Evolutionary conservation across 2,888 invertebrate genomes (phyloP).

Genomic region (Eupeodes latifasciatus): DNA sequence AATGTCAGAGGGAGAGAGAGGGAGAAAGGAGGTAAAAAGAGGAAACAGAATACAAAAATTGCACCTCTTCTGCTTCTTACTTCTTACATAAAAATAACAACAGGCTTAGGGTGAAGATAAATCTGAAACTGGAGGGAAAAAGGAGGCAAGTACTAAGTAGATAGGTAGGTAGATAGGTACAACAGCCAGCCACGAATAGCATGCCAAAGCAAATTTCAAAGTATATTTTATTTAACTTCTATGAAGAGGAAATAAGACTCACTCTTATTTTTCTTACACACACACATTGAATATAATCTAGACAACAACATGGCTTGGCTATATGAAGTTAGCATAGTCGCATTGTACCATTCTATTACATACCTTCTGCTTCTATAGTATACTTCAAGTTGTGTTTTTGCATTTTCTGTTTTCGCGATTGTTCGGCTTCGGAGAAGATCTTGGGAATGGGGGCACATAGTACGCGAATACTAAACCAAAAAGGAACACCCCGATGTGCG

Average conservation of each 20-base stretch:
- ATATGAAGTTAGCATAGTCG: neutral
- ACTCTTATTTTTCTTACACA: constrained; percentile 29
- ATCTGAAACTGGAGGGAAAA: neutral
- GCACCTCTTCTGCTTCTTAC: constrained; percentile 52
- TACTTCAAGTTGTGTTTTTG: constrained; percentile 38
- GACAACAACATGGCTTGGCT: constrained; percentile 10
- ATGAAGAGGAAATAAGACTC: constrained; percentile 59
- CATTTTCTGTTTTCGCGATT: constrained; percentile 60
- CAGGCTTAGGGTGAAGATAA: neutral
- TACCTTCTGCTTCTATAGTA: neutral
- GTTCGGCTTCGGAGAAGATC: constrained; percentile 73
- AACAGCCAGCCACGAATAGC: constrained; percentile 49
- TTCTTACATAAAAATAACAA: constrained; percentile 54
- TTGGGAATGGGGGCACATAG: constrained; percentile 76
- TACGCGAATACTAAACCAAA: constrained; percentile 47
- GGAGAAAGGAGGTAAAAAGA: constrained; percentile 31
- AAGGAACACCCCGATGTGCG: constrained; percentile 32
- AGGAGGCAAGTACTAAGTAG: neutral
- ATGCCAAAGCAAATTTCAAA: constrained; percentile 53
- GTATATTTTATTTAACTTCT: constrained; percentile 61
- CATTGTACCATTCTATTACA: neutral
- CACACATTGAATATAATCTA: neutral
- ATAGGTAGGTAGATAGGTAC: neutral
- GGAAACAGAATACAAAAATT: constrained; percentile 33
- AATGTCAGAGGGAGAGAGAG: constrained; percentile 38